These are phyloP conservation scores for Hydra vulgaris DNA, from an alignment of 30 jellyfish, hydroid and myxozoan species.

Conservation along the genomic window DNA sequence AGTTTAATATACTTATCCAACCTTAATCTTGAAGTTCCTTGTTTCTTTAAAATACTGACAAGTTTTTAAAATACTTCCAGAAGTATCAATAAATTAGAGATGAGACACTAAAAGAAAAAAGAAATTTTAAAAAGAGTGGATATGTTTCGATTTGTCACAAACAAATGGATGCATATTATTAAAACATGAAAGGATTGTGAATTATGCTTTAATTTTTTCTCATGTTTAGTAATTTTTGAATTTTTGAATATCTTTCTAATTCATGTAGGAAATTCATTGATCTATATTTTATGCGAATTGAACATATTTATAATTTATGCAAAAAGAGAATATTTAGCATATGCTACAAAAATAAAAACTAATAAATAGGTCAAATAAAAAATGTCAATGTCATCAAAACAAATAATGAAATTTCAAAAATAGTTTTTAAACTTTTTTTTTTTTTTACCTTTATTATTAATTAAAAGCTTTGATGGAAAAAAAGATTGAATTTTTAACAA, in stretches of 20 bases:
- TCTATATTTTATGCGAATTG: neutral
- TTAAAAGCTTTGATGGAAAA: too few species aligned
- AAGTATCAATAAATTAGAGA: neutral
- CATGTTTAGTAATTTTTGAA: too few species aligned
- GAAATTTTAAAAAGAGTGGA: neutral
- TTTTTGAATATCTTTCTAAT: too few species aligned
- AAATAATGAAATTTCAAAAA: too few species aligned
- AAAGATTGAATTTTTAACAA: too few species aligned
- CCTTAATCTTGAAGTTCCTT: neutral
- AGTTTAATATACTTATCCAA: too few species aligned
- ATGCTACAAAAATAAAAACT: neutral
- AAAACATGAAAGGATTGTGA: neutral
- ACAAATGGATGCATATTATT: neutral
- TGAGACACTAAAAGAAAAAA: neutral
- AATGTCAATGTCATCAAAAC: too few species aligned
- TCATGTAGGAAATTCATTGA: neutral
- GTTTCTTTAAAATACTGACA: neutral
- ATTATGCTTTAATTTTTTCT: neutral
- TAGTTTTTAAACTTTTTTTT: too few species aligned
- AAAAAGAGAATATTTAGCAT: neutral
- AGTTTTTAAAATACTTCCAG: neutral
- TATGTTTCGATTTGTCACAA: neutral
- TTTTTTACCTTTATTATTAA: too few species aligned
- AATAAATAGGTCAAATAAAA: too few species aligned
- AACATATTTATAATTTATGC: neutral